Evolutionary conservation across 1,140 invertebrate species (phyloP).

Genomic region (Polyergus mexicanus): DNA sequence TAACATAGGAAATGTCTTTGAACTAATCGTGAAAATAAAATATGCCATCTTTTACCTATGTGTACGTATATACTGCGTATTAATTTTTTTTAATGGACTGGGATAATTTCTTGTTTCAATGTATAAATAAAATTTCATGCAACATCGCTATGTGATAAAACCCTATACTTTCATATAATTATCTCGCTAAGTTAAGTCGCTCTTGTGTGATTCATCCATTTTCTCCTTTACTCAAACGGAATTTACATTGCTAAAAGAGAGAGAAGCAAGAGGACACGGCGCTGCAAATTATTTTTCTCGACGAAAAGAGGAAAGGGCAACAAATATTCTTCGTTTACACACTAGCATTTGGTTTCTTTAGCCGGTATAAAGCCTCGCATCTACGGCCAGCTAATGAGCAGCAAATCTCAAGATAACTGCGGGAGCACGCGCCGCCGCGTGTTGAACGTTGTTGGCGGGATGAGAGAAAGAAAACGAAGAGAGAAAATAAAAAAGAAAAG

Average conservation of each 20-base stretch:
- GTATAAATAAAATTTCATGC: neutral
- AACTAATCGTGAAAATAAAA: constrained; percentile 63
- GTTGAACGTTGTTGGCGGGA: constrained; percentile 37
- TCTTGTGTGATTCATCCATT: constrained; percentile 34
- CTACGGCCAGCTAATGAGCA: constrained; percentile 76
- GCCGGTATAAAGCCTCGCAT: constrained; percentile 38
- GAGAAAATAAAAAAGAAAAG: constrained; percentile 56
- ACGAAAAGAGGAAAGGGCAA: neutral
- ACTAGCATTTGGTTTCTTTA: constrained; percentile 44
- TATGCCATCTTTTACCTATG: no score
- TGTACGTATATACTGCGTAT: constrained; percentile 21
- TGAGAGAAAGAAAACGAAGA: constrained; percentile 24
- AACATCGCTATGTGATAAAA: neutral
- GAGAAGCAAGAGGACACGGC: neutral
- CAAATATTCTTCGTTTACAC: constrained; percentile 58
- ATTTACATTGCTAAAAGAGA: constrained; percentile 20
- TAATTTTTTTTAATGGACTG: neutral
- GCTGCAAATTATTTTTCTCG: constrained; percentile 49
- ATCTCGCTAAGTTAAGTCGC: constrained; percentile 75
- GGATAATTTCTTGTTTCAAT: neutral
- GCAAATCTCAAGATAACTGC: constrained; percentile 81
- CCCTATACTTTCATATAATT: constrained; percentile 83
- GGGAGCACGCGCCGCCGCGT: constrained; percentile 68
- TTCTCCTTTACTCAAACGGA: constrained; percentile 17
- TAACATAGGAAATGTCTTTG: constrained; percentile 62